A percentile compares a stretch with the other conserved stretches of the same genome.
phyloP scores from a whole-genome alignment of 2,113 vertebrate species.

The Micromys minutus region DNA sequence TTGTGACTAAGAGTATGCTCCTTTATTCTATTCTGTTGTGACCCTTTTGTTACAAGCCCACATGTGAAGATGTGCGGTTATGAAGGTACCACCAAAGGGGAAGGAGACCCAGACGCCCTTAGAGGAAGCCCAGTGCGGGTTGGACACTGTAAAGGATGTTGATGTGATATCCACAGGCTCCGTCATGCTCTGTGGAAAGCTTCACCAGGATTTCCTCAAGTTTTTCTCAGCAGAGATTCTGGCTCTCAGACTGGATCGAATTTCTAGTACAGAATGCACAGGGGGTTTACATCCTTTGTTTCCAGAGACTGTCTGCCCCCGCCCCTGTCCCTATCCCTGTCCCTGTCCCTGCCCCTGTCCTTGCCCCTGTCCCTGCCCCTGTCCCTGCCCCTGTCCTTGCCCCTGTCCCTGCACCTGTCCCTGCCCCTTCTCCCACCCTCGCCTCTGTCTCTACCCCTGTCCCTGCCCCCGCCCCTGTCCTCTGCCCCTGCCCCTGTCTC shows the following conservation, averaged over 20 bases:
- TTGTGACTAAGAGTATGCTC: accelerated
- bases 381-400: no score
- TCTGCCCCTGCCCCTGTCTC: no score
- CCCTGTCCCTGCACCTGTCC: no score
- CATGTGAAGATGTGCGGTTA: not conserved
- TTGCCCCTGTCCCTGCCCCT: no score
- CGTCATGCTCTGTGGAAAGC: not conserved
- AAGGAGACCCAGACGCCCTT: not conserved
- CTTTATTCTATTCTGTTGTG: not conserved
- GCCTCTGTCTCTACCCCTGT: no score
- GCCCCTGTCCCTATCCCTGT: no score
- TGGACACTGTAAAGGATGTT: not conserved
- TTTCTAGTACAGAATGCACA: constrained; percentile 43
- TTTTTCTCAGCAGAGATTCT: not conserved
- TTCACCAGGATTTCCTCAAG: not conserved
- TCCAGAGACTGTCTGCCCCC: no score
- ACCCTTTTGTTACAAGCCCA: not conserved
- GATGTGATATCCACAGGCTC: accelerated
- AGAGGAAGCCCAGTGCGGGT: not conserved
- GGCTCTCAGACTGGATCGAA: not conserved
- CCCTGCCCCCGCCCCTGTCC: no score
- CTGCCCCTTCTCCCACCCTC: no score
- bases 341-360: no score
- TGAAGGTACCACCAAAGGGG: not conserved
- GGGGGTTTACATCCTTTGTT: constrained; percentile 31